Evolutionary conservation across 2,888 invertebrate genomes (phyloP).

Genomic region (Nesidiocoris tenuis): DNA sequence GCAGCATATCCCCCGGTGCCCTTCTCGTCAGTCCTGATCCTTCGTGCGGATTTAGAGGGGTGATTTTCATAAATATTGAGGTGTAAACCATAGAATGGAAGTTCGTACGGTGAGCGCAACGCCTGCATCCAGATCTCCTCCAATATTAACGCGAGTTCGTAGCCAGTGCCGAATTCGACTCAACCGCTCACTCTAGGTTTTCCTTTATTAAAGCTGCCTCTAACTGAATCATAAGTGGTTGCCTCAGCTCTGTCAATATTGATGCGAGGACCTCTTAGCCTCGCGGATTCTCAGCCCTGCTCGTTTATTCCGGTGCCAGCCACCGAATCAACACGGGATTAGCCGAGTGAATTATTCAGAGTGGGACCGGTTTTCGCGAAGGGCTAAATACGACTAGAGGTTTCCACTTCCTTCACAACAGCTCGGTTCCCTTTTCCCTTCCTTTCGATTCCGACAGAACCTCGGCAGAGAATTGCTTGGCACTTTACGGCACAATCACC

Average conservation of each 20-base stretch:
- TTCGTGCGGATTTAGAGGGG: no score
- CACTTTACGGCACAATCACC: neutral
- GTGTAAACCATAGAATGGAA: no score
- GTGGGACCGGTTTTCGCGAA: constrained; percentile 3
- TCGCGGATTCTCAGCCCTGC: neutral
- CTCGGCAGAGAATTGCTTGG: neutral
- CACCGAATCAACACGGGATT: constrained; percentile 38
- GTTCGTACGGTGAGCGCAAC: no score
- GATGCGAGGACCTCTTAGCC: constrained; percentile 37
- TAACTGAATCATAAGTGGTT: constrained; percentile 38
- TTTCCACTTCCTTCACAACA: neutral
- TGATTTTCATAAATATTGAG: no score
- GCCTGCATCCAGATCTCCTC: no score
- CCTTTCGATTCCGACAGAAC: neutral
- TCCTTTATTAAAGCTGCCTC: constrained; percentile 28
- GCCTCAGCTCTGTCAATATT: constrained; percentile 32
- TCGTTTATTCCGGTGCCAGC: neutral
- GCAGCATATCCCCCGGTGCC: no score
- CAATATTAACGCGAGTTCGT: no score
- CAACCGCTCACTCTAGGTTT: neutral
- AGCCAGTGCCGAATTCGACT: neutral
- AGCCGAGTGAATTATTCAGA: constrained; percentile 38
- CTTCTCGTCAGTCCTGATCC: no score
- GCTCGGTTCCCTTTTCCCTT: neutral
- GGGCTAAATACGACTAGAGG: constrained; percentile 25